A percentile compares a stretch with the other conserved stretches of the same genome.
phyloP scores from a whole-genome alignment of 2,797 vertebrate genomes.

The Eupleurogrammus muticus region DNA sequence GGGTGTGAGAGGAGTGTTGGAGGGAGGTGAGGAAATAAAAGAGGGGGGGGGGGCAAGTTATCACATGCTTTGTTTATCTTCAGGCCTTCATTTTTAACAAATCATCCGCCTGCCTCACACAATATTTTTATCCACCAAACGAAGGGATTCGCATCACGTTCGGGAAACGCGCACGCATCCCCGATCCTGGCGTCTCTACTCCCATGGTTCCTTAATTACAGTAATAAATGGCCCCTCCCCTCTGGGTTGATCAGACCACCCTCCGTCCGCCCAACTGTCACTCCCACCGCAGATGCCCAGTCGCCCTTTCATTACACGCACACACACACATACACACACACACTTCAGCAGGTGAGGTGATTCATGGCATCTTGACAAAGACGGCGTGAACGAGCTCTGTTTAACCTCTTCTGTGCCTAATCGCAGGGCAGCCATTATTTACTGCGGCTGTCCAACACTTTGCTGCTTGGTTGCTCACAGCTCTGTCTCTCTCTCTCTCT shows the following conservation, averaged over 20 bases:
- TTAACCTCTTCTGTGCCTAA: conserved; percentile 71
- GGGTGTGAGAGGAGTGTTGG: conserved; percentile 41
- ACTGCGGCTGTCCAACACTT: conserved; percentile 50
- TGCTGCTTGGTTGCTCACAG: conserved; percentile 30
- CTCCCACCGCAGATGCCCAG: conserved; percentile 65
- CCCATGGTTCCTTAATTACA: conserved; percentile 70
- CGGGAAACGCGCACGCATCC: conserved; percentile 3
- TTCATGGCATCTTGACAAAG: conserved; percentile 68
- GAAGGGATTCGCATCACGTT: background rate
- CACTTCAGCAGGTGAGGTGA: conserved; percentile 68
- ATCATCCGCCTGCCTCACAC: background rate
- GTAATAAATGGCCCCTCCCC: conserved; percentile 69
- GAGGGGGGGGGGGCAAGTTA: conserved; percentile 19
- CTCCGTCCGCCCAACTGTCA: conserved; percentile 71
- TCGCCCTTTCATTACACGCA: conserved; percentile 49
- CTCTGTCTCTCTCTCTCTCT: background rate
- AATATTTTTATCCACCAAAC: conserved; percentile 19
- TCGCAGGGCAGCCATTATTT: conserved; percentile 69
- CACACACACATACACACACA: conserved; percentile 28
- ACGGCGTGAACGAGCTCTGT: conserved; percentile 57
- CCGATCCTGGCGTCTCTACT: conserved; percentile 12
- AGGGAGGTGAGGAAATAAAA: conserved; percentile 22
- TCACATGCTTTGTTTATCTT: conserved; percentile 41
- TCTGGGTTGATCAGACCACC: conserved; percentile 63
- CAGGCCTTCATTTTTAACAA: background rate